These are phyloP conservation scores for Dryocosmus kuriphilus DNA, from an alignment of 2,888 invertebrate genomes.

Conservation along the genomic window DNA sequence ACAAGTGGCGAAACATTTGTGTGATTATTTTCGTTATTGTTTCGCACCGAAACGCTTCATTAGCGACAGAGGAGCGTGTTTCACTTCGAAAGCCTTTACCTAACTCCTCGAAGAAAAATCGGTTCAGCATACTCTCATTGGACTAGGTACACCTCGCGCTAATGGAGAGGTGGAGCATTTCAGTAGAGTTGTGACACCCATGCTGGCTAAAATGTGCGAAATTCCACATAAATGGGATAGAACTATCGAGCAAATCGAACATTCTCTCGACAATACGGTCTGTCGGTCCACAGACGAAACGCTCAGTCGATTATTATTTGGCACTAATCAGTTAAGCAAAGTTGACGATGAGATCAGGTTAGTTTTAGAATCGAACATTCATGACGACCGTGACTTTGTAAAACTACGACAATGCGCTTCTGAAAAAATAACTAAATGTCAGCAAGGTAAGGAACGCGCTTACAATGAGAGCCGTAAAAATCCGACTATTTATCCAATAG, in stretches of 20 bases:
- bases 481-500: conserved; percentile 41
- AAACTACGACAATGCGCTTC: conserved; percentile 44
- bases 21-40: conserved; percentile 49
- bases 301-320: conserved; percentile 32
- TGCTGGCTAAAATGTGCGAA: conserved; percentile 58
- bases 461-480: conserved; percentile 60
- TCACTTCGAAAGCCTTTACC: conserved; percentile 60
- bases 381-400: conserved; percentile 45
- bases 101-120: conserved; percentile 53
- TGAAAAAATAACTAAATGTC: conserved; percentile 52
- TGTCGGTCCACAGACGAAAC: conserved; percentile 21
- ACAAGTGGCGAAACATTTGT: conserved; percentile 53
- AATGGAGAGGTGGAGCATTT: conserved; percentile 67
- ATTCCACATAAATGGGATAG: conserved; percentile 55
- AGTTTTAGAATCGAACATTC: no score
- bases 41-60: conserved; percentile 53
- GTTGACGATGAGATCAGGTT: no score
- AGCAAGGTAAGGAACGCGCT: conserved; percentile 58
- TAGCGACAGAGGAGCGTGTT: no score
- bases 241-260: conserved; percentile 13
- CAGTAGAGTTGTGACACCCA: conserved; percentile 58
- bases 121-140: no score
- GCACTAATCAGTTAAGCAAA: conserved; percentile 11
- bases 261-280: conserved; percentile 25
- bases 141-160: conserved; percentile 61